phyloP scores from a whole-genome alignment of 2,113 vertebrate genomes.

The Willisornis vidua region DNA sequence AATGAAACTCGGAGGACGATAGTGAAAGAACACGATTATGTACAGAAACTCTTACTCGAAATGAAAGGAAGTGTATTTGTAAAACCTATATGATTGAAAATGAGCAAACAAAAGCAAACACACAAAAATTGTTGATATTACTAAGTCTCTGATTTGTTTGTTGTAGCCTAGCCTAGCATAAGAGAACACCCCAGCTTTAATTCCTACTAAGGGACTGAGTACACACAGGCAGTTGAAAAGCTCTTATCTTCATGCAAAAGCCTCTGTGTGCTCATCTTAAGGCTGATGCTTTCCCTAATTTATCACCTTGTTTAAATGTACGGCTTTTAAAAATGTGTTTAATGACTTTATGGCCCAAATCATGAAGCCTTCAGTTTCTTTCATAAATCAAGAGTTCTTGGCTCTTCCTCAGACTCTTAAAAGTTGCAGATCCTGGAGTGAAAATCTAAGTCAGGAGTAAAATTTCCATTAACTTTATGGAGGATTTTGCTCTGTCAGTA shows the following conservation, averaged over 20 bases:
- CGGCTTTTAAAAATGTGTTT: background rate
- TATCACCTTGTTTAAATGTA: background rate
- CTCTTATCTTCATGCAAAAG: background rate
- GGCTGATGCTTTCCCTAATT: background rate
- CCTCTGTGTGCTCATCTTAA: background rate
- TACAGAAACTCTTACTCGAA: background rate
- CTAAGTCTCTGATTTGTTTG: background rate
- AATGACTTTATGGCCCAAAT: background rate
- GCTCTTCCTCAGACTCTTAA: background rate
- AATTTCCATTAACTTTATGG: background rate
- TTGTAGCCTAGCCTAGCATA: background rate
- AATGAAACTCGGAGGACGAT: background rate
- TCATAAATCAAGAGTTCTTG: background rate
- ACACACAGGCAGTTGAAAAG: background rate
- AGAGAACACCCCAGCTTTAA: background rate
- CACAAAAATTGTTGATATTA: background rate
- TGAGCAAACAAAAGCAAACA: background rate
- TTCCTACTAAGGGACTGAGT: background rate
- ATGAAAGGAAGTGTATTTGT: background rate
- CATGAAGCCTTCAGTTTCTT: background rate
- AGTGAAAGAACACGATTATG: background rate
- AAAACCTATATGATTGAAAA: background rate
- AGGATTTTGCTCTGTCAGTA: background rate
- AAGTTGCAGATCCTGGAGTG: background rate
- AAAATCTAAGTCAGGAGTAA: background rate